A percentile compares a stretch with the other conserved stretches of the same genome.
phyloP scores from a whole-genome alignment of 2,113 vertebrate species.

The Erpornis zantholeuca region DNA sequence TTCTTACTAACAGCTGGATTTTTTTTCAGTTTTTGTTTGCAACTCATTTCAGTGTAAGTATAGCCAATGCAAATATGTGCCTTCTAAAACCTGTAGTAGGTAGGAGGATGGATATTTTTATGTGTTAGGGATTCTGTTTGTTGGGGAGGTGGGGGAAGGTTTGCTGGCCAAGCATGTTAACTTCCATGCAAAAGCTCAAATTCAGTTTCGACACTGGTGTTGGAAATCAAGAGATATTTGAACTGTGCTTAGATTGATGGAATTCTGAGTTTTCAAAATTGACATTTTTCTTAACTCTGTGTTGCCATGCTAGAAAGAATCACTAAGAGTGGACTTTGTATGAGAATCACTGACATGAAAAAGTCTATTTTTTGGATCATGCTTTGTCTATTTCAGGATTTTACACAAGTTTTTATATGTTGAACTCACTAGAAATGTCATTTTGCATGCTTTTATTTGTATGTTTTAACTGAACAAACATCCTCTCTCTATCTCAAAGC shows the following conservation, averaged over 20 bases:
- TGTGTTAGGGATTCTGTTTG: not conserved
- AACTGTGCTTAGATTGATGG: not conserved
- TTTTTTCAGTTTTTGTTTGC: not conserved
- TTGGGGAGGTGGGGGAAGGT: fast-evolving
- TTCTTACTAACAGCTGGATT: not conserved
- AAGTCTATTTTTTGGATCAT: not conserved
- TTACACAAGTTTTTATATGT: not conserved
- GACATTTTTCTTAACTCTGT: not conserved
- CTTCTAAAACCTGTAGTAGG: not conserved
- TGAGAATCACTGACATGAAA: not conserved
- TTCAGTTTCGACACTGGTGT: not conserved
- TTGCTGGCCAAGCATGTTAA: not conserved
- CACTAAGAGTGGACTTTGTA: not conserved
- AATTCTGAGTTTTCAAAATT: not conserved
- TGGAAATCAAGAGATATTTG: not conserved
- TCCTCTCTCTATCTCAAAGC: not conserved
- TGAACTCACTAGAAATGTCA: not conserved
- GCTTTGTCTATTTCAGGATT: not conserved
- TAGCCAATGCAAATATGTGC: not conserved
- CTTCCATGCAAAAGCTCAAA: not conserved
- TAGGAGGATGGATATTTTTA: not conserved
- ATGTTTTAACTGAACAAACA: not conserved
- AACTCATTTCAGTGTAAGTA: not conserved
- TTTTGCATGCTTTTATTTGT: not conserved
- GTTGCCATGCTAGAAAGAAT: not conserved